phyloP scores from a whole-genome alignment of 1,140 invertebrate genomes.

The Pogonognathellus flavescens region DNA sequence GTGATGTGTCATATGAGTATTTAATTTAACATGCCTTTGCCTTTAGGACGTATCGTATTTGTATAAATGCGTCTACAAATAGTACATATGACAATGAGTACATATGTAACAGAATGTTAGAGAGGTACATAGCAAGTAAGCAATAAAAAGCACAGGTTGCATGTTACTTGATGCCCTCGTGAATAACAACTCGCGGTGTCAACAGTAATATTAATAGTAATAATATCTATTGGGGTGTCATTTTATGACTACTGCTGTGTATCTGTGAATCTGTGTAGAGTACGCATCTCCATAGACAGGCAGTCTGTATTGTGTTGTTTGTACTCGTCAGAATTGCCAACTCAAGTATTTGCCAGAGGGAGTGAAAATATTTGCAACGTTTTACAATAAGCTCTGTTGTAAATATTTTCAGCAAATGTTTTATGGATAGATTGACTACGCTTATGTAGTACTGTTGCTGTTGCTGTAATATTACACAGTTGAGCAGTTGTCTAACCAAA shows the following conservation, averaged over 20 bases:
- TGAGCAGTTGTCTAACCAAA: constrained; percentile 9
- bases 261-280: background rate
- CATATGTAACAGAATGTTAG: too few relatives aligned
- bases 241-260: constrained; percentile 28
- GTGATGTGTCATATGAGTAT: too few relatives aligned
- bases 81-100: too few relatives aligned
- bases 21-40: too few relatives aligned
- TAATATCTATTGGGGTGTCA: constrained; percentile 39
- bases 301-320: background rate
- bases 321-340: too few relatives aligned
- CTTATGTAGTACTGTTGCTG: background rate
- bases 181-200: too few relatives aligned
- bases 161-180: too few relatives aligned
- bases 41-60: too few relatives aligned
- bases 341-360: constrained; percentile 25
- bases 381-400: constrained; percentile 37
- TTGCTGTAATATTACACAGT: background rate
- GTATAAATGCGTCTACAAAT: too few relatives aligned
- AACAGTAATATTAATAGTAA: background rate
- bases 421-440: constrained; percentile 37
- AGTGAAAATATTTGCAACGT: constrained; percentile 41
- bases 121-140: too few relatives aligned
- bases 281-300: background rate
- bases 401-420: constrained; percentile 34
- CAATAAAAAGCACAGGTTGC: too few relatives aligned